Evolutionary conservation across 2,797 vertebrate species (phyloP).

Genomic region (Bradypodion pumilum): DNA sequence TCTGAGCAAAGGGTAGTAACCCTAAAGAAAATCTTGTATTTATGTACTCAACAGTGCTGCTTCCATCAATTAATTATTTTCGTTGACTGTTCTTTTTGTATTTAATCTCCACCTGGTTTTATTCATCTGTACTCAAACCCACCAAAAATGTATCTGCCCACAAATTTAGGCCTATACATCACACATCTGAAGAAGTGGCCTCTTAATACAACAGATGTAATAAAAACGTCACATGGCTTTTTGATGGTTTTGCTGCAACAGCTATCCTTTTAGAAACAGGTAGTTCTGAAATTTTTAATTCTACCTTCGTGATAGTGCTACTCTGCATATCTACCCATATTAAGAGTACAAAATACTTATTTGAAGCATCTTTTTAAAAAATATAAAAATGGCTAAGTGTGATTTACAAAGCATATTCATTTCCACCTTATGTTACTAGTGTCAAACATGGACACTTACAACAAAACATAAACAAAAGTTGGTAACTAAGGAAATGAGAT

Average conservation of each 20-base stretch:
- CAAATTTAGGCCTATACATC: neutral
- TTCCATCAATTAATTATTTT: neutral
- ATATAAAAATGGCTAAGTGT: neutral
- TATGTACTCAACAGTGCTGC: neutral
- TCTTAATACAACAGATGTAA: neutral
- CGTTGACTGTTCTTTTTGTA: neutral
- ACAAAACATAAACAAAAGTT: no score
- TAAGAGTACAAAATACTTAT: neutral
- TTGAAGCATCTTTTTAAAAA: neutral
- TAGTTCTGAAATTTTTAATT: neutral
- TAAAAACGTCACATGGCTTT: neutral
- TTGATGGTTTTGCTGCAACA: neutral
- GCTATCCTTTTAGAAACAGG: neutral
- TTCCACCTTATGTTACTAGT: no score
- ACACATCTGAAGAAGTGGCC: neutral
- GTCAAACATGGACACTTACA: no score
- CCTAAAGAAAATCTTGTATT: neutral
- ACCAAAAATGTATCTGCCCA: neutral
- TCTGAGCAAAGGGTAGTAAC: neutral
- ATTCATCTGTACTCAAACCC: neutral
- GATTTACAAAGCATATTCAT: neutral
- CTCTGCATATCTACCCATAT: neutral
- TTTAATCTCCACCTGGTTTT: neutral
- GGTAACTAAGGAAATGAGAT: no score
- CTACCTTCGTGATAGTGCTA: no score